Percentiles rank a stretch among this genome's conserved stretches.
phyloP scores from a whole-genome alignment of 2,797 vertebrate species.

The Petrocephalus sullivani region DNA sequence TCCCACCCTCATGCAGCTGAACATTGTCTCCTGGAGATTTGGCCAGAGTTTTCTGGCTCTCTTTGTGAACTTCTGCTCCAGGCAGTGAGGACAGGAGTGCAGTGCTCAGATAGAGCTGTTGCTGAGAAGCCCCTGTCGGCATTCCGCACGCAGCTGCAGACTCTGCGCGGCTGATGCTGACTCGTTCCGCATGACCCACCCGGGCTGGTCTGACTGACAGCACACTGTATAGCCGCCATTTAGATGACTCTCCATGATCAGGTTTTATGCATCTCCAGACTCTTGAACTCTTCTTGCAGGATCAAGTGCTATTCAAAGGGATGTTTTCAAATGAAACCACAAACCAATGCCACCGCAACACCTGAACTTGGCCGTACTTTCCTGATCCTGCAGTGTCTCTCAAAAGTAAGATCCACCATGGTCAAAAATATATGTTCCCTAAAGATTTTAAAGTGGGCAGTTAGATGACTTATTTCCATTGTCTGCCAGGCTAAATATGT shows the following conservation, averaged over 20 bases:
- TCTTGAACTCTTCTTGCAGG: background rate
- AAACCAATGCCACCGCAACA: background rate
- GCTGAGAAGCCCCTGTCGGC: background rate
- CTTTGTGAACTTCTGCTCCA: background rate
- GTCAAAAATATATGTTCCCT: background rate
- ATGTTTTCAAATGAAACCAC: background rate
- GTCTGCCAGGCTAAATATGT: conserved; percentile 10
- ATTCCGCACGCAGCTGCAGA: background rate
- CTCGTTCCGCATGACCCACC: background rate
- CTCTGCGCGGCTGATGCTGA: background rate
- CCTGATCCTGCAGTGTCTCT: background rate
- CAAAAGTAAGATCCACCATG: background rate
- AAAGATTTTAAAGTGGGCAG: background rate
- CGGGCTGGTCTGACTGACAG: background rate
- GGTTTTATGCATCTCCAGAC: background rate
- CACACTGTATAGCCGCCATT: background rate
- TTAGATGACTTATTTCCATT: background rate
- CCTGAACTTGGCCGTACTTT: background rate
- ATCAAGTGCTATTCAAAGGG: background rate
- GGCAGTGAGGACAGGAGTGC: background rate
- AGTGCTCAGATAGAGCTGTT: background rate
- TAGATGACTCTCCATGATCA: background rate
- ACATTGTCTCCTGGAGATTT: background rate
- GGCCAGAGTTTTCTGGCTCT: background rate
- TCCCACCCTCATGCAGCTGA: background rate